Evolutionary conservation across 2,888 invertebrate genomes (phyloP), one percentile per base, ranked within the genome.

Genomic region (Xanthia togata): DNA sequence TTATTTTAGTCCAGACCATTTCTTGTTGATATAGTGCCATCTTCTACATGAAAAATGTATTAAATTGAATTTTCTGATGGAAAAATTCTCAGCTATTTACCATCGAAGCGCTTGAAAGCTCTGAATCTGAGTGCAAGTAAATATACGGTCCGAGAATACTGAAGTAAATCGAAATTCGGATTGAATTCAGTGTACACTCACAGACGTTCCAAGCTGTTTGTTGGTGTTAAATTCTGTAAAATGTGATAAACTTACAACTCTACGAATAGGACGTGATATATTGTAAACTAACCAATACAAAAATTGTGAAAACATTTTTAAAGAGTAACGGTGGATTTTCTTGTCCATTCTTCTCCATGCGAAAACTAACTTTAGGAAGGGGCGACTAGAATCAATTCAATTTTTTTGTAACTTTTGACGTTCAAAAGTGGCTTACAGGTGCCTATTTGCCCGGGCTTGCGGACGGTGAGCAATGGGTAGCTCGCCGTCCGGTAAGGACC

Each of bases 61-160:
- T 26, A 53, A 76, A 82, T 76, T 44, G 23, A 76, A 76, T 38
- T 60, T 35, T 59, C 35, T 9, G 38, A 76, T 76, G 77, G 53
- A 38, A 65, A 81, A 53, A 31, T 60, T 82, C 44, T 60, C 78
- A 38, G 14, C 26, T 76, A 76, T 82, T 82, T 78, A 59, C 77
- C 44, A 76, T 31, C 5, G 50, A 0, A 76, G 76, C 63, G 64
- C 81, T 78, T 64, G 50, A 14, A 82, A 76, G 57, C 64, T 26
- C 38, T 78, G 82, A 76, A 76, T 76, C 31, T 31, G 59, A 82
- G 64, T 64, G 64, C 50, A 76, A 76, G 82, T 76, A 78, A 78
- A 78, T 76, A 78, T 38, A 76, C 64, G 20, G 17, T 60, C 31
- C 59, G 59, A 65, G 77, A 65, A 60, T 77, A 31, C 78, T 82